Evolutionary conservation across 2,113 vertebrate genomes (phyloP).

Genomic region (Esox niger): DNA sequence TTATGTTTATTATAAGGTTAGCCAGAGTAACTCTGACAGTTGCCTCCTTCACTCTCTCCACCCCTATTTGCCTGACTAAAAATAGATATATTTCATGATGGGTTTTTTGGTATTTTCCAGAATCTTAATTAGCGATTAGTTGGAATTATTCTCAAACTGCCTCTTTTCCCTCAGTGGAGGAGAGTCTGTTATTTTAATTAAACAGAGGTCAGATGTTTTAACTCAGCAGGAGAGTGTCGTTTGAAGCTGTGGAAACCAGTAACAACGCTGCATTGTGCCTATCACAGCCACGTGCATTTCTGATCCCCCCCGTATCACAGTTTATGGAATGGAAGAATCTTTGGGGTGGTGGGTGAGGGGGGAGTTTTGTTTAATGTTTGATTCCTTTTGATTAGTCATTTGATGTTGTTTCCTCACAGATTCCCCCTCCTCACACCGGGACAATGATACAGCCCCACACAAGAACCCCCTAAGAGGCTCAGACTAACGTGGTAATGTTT

Average conservation of each 20-base stretch:
- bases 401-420: constrained; percentile 1
- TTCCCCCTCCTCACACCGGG: constrained; percentile 7
- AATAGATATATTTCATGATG: constrained; percentile 54
- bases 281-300: constrained; percentile 36
- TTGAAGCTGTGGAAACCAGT: constrained; percentile 60
- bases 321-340: constrained; percentile 6
- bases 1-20: constrained; percentile 24
- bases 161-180: constrained; percentile 59
- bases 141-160: constrained; percentile 68
- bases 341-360: not conserved
- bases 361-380: constrained; percentile 37
- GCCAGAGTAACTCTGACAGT: constrained; percentile 28
- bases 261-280: constrained; percentile 45
- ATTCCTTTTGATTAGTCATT: constrained; percentile 47
- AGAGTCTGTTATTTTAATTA: constrained; percentile 77
- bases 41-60: constrained; percentile 12
- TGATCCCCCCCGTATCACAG: not conserved
- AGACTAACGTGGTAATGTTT: not conserved
- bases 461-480: constrained; percentile 29
- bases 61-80: constrained; percentile 44
- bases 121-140: constrained; percentile 75
- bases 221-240: constrained; percentile 67
- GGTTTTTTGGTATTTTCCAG: constrained; percentile 62
- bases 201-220: constrained; percentile 76
- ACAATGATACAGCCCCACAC: constrained; percentile 32